Conservation (phyloP, 1,140 invertebrate genomes). For the Drosophila lacteicornis region DNA sequence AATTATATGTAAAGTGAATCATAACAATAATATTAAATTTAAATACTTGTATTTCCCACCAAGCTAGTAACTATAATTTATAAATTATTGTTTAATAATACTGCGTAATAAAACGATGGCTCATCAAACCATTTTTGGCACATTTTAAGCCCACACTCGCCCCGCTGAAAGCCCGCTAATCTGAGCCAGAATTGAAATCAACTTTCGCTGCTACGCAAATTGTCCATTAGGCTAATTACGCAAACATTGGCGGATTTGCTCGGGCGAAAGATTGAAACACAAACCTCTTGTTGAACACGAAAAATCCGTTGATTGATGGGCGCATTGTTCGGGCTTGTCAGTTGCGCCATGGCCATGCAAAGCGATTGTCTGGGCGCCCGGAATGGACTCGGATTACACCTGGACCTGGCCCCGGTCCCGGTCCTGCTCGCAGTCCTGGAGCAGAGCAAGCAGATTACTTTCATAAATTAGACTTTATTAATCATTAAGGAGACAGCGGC, state of each 20-base stretch:
- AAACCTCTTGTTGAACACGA: constrained; percentile 52
- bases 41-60: too few species aligned
- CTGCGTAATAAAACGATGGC: too few species aligned
- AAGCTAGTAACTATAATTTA: neutral
- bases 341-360: constrained; percentile 46
- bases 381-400: constrained; percentile 70
- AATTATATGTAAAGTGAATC: neutral
- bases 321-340: constrained; percentile 69
- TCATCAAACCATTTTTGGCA: constrained; percentile 2
- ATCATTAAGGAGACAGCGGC: constrained; percentile 75
- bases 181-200: neutral
- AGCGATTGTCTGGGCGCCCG: neutral
- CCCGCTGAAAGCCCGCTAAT: neutral
- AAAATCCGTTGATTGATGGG: constrained; percentile 73
- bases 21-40: neutral
- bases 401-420: constrained; percentile 39
- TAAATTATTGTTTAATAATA: too few species aligned
- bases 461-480: constrained; percentile 84
- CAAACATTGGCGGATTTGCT: constrained; percentile 47
- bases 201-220: constrained; percentile 46
- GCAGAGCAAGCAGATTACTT: constrained; percentile 79
- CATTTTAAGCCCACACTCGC: neutral
- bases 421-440: constrained; percentile 10
- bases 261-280: constrained; percentile 37
- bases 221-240: constrained; percentile 70